phyloP scores from a whole-genome alignment of 1,140 invertebrate genomes.

The Temnothorax nylanderi region DNA sequence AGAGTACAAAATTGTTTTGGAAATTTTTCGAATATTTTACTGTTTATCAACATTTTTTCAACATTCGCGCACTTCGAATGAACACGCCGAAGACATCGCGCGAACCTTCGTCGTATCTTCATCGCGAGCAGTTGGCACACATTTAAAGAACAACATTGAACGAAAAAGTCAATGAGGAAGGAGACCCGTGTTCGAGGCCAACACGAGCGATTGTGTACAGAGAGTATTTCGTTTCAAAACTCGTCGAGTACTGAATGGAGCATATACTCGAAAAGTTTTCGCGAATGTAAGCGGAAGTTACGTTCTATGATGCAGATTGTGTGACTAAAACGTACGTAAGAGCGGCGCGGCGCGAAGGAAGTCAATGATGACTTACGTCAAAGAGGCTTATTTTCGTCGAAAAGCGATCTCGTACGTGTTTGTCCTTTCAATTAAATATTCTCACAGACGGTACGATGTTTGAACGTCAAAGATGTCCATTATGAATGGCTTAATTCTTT shows the following conservation, averaged over 20 bases:
- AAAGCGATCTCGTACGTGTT: constrained; percentile 29
- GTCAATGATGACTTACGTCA: constrained; percentile 3
- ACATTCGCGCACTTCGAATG: constrained; percentile 11
- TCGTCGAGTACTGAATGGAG: not conserved
- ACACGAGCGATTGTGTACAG: constrained; percentile 31
- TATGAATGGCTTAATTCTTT: constrained; percentile 57
- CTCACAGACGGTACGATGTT: not conserved
- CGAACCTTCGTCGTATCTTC: constrained; percentile 2
- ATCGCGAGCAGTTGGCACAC: constrained; percentile 39
- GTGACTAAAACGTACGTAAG: constrained; percentile 22
- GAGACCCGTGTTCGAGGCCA: not conserved
- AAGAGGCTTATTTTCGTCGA: constrained; percentile 17
- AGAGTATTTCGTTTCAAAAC: constrained; percentile 23
- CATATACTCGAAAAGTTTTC: constrained; percentile 2
- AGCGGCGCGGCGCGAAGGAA: not conserved
- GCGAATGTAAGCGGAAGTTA: constrained; percentile 33
- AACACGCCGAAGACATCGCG: constrained; percentile 29
- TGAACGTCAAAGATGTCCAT: constrained; percentile 20
- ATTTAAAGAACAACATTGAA: not conserved
- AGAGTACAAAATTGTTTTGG: constrained; percentile 81
- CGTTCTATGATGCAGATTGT: constrained; percentile 37
- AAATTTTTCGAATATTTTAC: constrained; percentile 66
- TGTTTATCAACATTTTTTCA: constrained; percentile 57
- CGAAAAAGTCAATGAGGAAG: not conserved
- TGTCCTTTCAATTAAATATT: constrained; percentile 14